Conservation (phyloP, 1,140 invertebrate species). For the Scaptomyza pallida region DNA sequence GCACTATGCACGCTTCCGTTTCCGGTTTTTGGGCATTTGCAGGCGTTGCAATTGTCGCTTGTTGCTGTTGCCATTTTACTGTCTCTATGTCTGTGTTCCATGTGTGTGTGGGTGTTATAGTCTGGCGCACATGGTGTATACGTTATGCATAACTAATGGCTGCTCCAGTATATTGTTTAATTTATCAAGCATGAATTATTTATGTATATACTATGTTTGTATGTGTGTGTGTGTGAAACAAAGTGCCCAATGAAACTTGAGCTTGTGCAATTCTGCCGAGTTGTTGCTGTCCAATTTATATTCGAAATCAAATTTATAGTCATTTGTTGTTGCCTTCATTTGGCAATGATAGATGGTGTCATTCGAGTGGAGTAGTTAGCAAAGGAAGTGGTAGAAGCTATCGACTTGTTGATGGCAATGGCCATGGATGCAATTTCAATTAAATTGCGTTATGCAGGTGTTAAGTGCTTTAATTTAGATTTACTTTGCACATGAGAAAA, state of each 20-base stretch:
- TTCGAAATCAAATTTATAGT: constrained; percentile 21
- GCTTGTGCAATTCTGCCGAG: constrained; percentile 9
- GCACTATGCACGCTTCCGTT: constrained; percentile 78
- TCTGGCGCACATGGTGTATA: constrained; percentile 72
- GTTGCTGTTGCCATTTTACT: constrained; percentile 39
- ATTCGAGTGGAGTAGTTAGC: not conserved
- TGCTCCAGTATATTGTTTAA: constrained; percentile 78
- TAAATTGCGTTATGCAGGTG: constrained; percentile 65
- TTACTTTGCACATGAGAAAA: constrained; percentile 55
- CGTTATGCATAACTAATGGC: constrained; percentile 80
- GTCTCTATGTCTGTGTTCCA: too few species aligned
- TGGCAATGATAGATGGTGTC: constrained; percentile 58
- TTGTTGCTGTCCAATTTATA: constrained; percentile 15
- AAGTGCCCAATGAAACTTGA: constrained; percentile 49
- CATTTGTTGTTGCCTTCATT: constrained; percentile 20
- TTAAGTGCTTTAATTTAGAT: constrained; percentile 69
- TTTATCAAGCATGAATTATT: constrained; percentile 82
- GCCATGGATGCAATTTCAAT: constrained; percentile 53
- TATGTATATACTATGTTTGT: constrained; percentile 55
- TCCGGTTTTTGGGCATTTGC: constrained; percentile 68
- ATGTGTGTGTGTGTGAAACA: constrained; percentile 40
- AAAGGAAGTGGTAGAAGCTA: not conserved
- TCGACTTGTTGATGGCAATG: constrained; percentile 47
- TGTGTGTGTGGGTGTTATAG: constrained; percentile 51
- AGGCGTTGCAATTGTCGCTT: constrained; percentile 81